Base-by-base conservation (phyloP, 2,888 invertebrate species). In the Coleophora flavipennella region DNA sequence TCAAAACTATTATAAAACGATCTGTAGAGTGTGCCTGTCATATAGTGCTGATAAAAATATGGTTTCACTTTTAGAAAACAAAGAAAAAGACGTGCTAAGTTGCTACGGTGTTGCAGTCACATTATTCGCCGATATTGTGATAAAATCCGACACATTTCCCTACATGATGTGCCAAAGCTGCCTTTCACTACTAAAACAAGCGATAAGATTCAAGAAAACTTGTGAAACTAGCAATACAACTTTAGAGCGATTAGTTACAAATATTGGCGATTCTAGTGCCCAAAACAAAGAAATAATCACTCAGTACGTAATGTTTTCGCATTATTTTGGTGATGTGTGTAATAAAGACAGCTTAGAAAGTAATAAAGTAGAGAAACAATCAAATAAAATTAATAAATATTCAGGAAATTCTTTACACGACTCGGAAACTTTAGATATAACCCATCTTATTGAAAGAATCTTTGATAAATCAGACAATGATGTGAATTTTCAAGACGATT, bases 21-120 rank as follows among this genome's bases (percentile, higher is more conserved):
- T 79, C 35, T 83, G 81, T 45, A 63, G 81, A 11, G 41, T 79
- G 35, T 83, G 81, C 55, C 61, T 81, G 46, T 55, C 58, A 33
- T 56, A 54, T 31, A 53, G 45, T 25, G 59, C 56, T 26, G 43
- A 29, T 20, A 55, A 66, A 36, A 65, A 60, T 35, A 73, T 72
- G 68, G 62, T 72, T 13, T 51, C 59, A 47, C 60, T 83, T 45
- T 51, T 57, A 44, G 69, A 79, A 50, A 54, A 60, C 45, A 51
- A 56, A 1, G 55, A 43, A 12, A 49, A 50, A 36, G 61, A 68
- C 3, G 65, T 64, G 6, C 46, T 77, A 0, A 78, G 67, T 59
- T 55, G 54, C 36, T 76, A 65, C 32, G 78, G 76, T 2, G 63
- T 68, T 56, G 59, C 71, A 0, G 58, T 78, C 1, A 39, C 51